Evolutionary conservation across 2,888 invertebrate genomes (phyloP), one percentile per base, ranked within the genome.

Genomic region (Branchipolynoe longqiensis): DNA sequence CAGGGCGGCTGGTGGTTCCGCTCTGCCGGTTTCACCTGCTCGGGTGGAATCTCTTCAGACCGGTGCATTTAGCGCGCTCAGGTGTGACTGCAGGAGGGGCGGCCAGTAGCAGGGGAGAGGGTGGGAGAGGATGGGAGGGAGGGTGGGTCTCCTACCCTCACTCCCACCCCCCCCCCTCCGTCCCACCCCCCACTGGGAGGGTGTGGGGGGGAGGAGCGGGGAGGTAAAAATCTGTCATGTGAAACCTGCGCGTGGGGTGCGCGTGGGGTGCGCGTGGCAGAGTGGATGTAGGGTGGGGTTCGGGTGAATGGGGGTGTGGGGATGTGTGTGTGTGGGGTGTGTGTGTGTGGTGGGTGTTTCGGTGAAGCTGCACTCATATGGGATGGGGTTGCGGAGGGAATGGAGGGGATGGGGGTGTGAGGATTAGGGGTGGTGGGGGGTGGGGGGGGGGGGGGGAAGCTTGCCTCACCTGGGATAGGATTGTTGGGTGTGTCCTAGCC

Each of bases 201-300:
- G n/a, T n/a, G n/a, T n/a, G n/a, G n/a, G n/a, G 18, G 3, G 1
- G 25, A 14, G 38, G 38, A 22, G 40, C 48, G 28, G 48, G 78
- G 78, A 48, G 78, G 78, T 78, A 40, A n/a, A 28, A 78, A 78
- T 78, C 78, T 78, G 78, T 78, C 78, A 78, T 78, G 78, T 78
- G 78, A 78, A 78, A 48, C 78, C 33, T 28, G 54, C 78, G 48
- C 78, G 78, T 78, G 78, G 48, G 25, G 12, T 28, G 28, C 78
- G 78, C 78, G 78, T 78, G 78, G 48, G 2, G 25, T 28, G 41
- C 48, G 48, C 78, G 41, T 25, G 78, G 28, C 48, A 12, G 48
- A 33, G 73, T n/a, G n/a, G 73, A 40, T 41, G 31, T 62, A 62
- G 31, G 62, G 62, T n/a, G n/a, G n/a, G n/a, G n/a, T n/a, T n/a